Evolutionary conservation across 2,113 vertebrate genomes (phyloP).

Genomic region (Phocoena sinus): DNA sequence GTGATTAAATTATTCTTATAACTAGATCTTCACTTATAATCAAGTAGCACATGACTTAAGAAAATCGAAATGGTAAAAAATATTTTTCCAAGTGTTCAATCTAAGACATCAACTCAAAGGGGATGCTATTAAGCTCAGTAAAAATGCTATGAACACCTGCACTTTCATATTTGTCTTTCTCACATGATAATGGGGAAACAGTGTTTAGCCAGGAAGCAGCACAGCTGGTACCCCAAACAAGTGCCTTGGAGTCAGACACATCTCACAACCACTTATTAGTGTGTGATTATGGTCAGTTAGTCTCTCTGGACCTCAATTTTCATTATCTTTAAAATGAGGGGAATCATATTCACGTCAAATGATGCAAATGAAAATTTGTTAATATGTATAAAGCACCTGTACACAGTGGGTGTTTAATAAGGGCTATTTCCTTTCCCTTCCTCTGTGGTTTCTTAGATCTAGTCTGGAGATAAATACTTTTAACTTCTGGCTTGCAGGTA

Average conservation of each 20-base stretch:
- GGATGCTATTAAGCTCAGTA: background rate
- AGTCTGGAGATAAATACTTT: background rate
- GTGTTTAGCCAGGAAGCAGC: background rate
- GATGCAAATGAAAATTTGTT: slow-evolving; percentile 48
- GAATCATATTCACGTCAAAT: background rate
- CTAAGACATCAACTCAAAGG: slow-evolving; percentile 19
- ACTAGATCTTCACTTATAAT: slow-evolving; percentile 25
- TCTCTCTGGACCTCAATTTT: background rate
- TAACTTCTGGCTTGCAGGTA: background rate
- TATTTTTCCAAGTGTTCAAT: slow-evolving; percentile 12
- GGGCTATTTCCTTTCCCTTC: background rate
- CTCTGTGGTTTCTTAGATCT: background rate
- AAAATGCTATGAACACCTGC: slow-evolving; percentile 46
- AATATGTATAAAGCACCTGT: slow-evolving; percentile 47
- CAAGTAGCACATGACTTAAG: slow-evolving; percentile 17
- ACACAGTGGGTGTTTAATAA: slow-evolving; percentile 58
- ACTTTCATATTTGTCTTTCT: slow-evolving; percentile 19
- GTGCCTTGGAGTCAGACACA: background rate
- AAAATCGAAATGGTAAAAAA: slow-evolving; percentile 47
- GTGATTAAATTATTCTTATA: slow-evolving; percentile 29
- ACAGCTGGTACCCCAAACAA: background rate
- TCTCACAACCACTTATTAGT: background rate
- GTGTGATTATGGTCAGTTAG: slow-evolving; percentile 16
- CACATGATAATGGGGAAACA: background rate
- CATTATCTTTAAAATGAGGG: slow-evolving; percentile 51